phyloP scores from a whole-genome alignment of 1,140 invertebrate genomes.

The Spodoptera litura region DNA sequence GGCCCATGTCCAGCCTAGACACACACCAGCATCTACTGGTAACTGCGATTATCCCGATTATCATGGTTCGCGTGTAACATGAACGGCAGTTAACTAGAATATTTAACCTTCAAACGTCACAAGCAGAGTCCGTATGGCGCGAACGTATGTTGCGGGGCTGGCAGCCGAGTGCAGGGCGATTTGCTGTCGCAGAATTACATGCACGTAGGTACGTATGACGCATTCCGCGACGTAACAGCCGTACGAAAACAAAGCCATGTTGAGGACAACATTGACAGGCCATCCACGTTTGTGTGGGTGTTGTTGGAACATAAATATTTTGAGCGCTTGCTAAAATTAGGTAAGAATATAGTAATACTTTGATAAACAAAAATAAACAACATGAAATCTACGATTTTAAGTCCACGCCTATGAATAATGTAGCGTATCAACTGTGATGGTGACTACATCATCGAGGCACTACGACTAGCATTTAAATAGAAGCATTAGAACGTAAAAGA shows the following conservation, averaged over 20 bases:
- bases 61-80: constrained; percentile 1
- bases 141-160: constrained; percentile 19
- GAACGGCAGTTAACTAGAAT: constrained; percentile 27
- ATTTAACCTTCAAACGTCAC: constrained; percentile 45
- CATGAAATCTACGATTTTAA: not conserved
- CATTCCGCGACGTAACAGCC: constrained; percentile 59
- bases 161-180: constrained; percentile 35
- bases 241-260: constrained; percentile 58
- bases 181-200: constrained; percentile 47
- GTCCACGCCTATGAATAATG: constrained; percentile 14
- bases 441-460: constrained; percentile 21
- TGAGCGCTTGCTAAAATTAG: constrained; percentile 21
- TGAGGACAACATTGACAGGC: constrained; percentile 45
- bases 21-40: constrained; percentile 26
- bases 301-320: constrained; percentile 29
- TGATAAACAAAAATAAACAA: constrained; percentile 2
- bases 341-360: constrained; percentile 31
- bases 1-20: constrained; percentile 58
- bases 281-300: constrained; percentile 17
- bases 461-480: constrained; percentile 33
- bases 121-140: constrained; percentile 33
- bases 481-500: constrained; percentile 26
- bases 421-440: constrained; percentile 13
- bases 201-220: constrained; percentile 55
- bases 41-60: constrained; percentile 37